Evolutionary conservation across 2,888 invertebrate species (phyloP).

Genomic region (Cephus runcator): DNA sequence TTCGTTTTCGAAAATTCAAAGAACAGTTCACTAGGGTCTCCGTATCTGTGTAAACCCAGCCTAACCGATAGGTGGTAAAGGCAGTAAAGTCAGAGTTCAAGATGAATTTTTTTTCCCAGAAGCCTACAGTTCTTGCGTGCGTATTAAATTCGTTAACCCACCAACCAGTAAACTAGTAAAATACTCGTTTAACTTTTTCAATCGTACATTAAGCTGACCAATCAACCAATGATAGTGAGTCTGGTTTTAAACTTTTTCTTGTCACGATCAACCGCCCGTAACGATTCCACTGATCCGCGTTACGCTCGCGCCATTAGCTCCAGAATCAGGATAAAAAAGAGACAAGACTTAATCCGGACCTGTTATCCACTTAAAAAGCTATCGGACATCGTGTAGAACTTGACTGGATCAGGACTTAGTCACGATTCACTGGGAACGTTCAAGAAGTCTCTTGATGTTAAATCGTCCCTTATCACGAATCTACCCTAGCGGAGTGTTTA

Average conservation of each 20-base stretch:
- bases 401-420: background rate
- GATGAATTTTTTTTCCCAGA: background rate
- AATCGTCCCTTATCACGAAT: background rate
- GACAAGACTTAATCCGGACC: background rate
- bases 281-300: background rate
- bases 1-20: background rate
- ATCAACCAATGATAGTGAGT: background rate
- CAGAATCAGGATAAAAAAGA: background rate
- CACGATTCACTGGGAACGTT: background rate
- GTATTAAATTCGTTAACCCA: background rate
- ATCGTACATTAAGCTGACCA: background rate
- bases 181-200: background rate
- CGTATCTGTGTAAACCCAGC: background rate
- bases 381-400: conserved; percentile 1
- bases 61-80: background rate
- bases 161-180: background rate
- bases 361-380: conserved; percentile 2
- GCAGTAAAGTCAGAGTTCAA: background rate
- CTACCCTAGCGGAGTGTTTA: background rate
- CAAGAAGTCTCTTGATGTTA: background rate
- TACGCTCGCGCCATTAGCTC: background rate
- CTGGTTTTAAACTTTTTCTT: background rate
- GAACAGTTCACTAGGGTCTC: background rate
- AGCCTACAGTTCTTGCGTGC: background rate
- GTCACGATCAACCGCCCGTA: background rate